These are phyloP conservation scores for Bubo bubo DNA, from an alignment of 2,113 vertebrate genomes.

Conservation along the genomic window DNA sequence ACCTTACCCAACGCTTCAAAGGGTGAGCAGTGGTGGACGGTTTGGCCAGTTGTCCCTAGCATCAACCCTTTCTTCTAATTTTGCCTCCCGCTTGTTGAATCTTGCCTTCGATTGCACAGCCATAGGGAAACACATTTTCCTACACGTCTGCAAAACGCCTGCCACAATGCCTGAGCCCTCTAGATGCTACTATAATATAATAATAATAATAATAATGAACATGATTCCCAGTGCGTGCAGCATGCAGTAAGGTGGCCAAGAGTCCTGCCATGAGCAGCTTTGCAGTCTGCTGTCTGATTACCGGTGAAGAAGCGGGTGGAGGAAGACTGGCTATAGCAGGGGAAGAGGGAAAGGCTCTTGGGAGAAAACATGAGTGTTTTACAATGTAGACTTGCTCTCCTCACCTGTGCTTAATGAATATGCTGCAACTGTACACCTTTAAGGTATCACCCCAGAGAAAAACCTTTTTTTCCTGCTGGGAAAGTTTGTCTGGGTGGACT, in stretches of 20 bases:
- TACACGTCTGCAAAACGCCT: not conserved
- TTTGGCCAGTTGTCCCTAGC: not conserved
- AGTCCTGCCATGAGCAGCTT: not conserved
- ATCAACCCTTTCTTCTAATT: not conserved
- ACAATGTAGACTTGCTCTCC: not conserved
- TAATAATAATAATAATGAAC: not conserved
- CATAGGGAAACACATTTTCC: not conserved
- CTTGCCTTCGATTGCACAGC: not conserved
- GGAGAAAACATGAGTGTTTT: not conserved
- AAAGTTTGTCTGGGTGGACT: not conserved
- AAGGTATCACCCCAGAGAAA: not conserved
- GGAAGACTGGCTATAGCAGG: not conserved
- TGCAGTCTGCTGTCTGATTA: not conserved
- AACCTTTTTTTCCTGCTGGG: not conserved
- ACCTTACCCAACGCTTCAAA: not conserved
- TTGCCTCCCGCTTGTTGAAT: not conserved
- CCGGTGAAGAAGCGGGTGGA: not conserved
- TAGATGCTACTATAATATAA: not conserved
- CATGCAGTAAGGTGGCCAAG: not conserved
- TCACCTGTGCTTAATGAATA: not conserved
- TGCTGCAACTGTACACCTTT: not conserved
- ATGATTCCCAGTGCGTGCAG: fast-evolving
- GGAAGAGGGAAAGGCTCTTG: not conserved
- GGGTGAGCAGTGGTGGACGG: fast-evolving
- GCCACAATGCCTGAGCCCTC: not conserved